Evolutionary conservation across 2,113 vertebrate species (phyloP).

Genomic region (Nesogale talazaci): DNA sequence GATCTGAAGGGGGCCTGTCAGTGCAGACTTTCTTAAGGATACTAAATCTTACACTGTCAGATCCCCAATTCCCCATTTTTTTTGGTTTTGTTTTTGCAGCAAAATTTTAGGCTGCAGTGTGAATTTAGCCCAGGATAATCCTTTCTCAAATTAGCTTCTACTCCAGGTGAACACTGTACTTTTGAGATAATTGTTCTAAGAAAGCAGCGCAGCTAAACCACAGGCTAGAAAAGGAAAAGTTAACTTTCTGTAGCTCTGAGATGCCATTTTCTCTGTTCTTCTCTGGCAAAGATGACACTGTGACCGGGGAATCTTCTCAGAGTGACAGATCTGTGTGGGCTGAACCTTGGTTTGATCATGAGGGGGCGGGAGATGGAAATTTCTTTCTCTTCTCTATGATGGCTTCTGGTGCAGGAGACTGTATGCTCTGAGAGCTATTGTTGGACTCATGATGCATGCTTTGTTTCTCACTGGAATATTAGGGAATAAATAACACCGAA

Average conservation of each 20-base stretch:
- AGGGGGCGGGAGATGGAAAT: constrained; percentile 74
- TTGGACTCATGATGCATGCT: constrained; percentile 39
- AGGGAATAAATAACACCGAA: constrained; percentile 20
- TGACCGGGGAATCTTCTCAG: constrained; percentile 72
- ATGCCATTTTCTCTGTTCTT: constrained; percentile 76
- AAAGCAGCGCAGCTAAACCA: constrained; percentile 62
- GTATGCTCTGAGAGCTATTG: constrained; percentile 60
- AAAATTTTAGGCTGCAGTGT: constrained; percentile 55
- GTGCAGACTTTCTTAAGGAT: background rate
- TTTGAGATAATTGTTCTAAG: constrained; percentile 69
- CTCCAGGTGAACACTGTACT: constrained; percentile 69
- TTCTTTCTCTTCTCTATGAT: constrained; percentile 69
- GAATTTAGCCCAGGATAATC: constrained; percentile 42
- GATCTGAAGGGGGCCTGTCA: constrained; percentile 13
- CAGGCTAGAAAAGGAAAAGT: constrained; percentile 72
- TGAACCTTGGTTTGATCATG: constrained; percentile 76
- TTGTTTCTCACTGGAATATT: constrained; percentile 60
- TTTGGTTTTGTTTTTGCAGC: background rate
- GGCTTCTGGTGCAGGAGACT: constrained; percentile 64
- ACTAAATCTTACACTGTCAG: background rate
- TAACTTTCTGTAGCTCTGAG: constrained; percentile 73
- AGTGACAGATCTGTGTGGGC: constrained; percentile 81
- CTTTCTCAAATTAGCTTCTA: constrained; percentile 59
- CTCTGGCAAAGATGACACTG: constrained; percentile 76
- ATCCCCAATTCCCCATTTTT: background rate